Evolutionary conservation across 2,888 invertebrate genomes (phyloP).

Genomic region (Drosophila aldrichi): DNA sequence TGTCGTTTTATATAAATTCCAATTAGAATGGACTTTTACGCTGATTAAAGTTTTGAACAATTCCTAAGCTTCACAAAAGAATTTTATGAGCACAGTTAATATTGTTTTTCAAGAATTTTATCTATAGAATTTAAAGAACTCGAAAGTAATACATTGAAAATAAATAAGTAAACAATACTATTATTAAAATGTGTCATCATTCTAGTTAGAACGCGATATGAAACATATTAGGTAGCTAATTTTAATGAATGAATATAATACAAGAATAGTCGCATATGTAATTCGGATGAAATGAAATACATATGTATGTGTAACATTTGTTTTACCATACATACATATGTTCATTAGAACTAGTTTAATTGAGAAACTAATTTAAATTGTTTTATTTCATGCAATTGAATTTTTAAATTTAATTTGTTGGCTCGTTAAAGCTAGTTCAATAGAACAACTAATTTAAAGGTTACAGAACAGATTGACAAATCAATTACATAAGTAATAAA

Average conservation of each 20-base stretch:
- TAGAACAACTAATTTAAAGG: neutral
- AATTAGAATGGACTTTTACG: neutral
- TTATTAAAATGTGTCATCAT: constrained; percentile 4
- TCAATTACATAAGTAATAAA: neutral
- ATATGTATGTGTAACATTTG: too few relatives aligned
- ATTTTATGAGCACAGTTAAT: neutral
- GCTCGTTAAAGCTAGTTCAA: neutral
- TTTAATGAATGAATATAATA: neutral
- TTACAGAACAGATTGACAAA: neutral
- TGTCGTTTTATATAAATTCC: neutral
- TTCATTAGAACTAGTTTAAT: too few relatives aligned
- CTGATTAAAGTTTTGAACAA: neutral
- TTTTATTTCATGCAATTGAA: too few relatives aligned
- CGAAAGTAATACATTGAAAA: constrained; percentile 14
- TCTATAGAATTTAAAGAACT: neutral
- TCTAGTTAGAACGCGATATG: neutral
- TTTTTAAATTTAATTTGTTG: too few relatives aligned
- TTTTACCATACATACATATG: too few relatives aligned
- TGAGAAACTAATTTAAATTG: too few relatives aligned
- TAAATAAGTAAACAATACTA: constrained; percentile 5
- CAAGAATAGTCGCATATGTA: too few relatives aligned
- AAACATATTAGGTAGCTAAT: neutral
- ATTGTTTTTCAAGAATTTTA: too few relatives aligned
- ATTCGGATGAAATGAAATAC: too few relatives aligned
- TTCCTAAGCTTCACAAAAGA: neutral